Base-by-base conservation (phyloP, 64 coral and sea anemone species). In the Montipora sp. region DNA sequence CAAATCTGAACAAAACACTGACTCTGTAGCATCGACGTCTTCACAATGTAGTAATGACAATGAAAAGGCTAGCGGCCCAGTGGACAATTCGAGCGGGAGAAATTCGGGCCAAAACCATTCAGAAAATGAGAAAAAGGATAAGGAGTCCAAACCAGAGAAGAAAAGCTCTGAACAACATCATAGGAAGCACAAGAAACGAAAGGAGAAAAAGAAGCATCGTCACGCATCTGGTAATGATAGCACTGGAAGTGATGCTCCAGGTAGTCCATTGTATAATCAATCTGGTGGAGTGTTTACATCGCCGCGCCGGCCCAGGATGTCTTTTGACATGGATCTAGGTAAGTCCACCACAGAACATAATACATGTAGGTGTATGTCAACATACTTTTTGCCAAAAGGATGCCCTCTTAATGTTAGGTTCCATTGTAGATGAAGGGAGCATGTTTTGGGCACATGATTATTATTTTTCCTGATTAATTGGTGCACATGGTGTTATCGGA, bases 161-260 rank as follows among this genome's bases (percentile, higher is more conserved):
- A 88, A 94, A 92, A 93, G 88, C 51, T 75, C 81, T 87, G 74
- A 94, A 59, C 87, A 97, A 8, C 88, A 89, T 74, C 89, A 92
- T 57, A 94, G 82, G 48, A 94, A 87, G 48, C 89, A 92, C 51
- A 91, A 93, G 75, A 88, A 88, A 51, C 79, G 91, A 65, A 97
- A 88, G 76, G 95, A 97, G 46, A 94, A 80, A 83, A 94, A 90
- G 53, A 94, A 94, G 87, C 89, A 94, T 14, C 81, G 92, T 8
- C 95, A 87, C 45, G 83, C 94, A 89, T 97, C 95, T 78, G 89
- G 92, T 46, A 97, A 97, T 94, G 95, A 97, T 15, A 97, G 91
- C 21, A 97, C 83, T 57, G 94, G 94, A 36, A 97, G 92, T 23
- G 95, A 97, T 75, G 92, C 78, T 15, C 95, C 92, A 59, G 84